Base-by-base conservation (phyloP, 2,113 vertebrate genomes). In the Podiceps cristatus region DNA sequence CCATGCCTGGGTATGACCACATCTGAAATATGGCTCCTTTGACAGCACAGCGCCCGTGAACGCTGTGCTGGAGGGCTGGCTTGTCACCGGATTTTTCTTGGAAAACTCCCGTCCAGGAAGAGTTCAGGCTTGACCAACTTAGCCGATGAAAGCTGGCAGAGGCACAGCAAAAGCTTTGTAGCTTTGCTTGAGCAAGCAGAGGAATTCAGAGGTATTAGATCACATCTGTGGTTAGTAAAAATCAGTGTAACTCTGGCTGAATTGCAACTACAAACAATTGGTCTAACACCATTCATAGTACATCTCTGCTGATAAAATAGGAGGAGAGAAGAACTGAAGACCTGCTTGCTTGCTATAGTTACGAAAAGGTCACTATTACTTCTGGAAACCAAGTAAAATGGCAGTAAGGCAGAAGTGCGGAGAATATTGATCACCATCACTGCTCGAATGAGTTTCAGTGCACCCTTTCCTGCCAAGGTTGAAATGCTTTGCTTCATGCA, bases 1-100 rank as follows among this genome's bases (percentile, higher is more conserved):
- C 79, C 60, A 37, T 9, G 40, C 95, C 94, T 67, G 18, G 62
- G 31, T 25, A n/a, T 40, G 76, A 97, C 97, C 96, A 97, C 98
- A 98, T 98, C 97, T 98, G 94, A 98, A 96, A 90, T 59, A 19
- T 1, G 5, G 58, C 73, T 86, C 11, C 72, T 93, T 88, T 47
- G 28, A 11, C 55, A 95, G 79, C 53, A 62, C 24, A 14, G 50
- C 95, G 96, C 78, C 79, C 71, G 17, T 1, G 20, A 55, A 85
- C 68, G 4, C 86, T 9, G 37, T 50, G 88, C 91, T 72, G 95
- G 85, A 95, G 86, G 44, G 11, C 20, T 60, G 95, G 56, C 86
- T 55, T 42, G 5, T 47, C 8, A 5, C 75, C 67, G 74, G 79
- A 85, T 93, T 94, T 96, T 96, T 94, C 82, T 96, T 94, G 96